Base-by-base conservation (phyloP, 2,797 vertebrate genomes). In the Pogoniulus pusillus region DNA sequence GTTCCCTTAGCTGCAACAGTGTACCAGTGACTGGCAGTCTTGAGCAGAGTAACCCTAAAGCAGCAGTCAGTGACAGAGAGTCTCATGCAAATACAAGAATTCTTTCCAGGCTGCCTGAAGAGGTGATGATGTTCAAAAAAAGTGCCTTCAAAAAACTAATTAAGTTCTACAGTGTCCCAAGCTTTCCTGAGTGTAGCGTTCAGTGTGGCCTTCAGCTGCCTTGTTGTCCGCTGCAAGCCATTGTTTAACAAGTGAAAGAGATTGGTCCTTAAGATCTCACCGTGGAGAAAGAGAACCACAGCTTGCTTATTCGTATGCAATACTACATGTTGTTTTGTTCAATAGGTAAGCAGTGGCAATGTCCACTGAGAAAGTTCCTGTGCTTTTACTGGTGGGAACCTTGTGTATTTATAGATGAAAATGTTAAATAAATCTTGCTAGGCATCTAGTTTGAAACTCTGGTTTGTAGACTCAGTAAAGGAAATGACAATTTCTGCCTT, bases 81-180 rank as follows among this genome's bases (percentile, higher is more conserved):
- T 39, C 95, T 73, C 51, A 29, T 55, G 82, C 82, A 41, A 91
- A 77, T 55, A 82, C 76, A 59, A 96, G 92, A 80, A 85, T 97
- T 55, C 92, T 98, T 86, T 97, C 96, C 12, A 97, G 98, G 66
- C 96, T 98, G 37, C 97, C 98, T 3, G 98, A 98, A 89, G 97
- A 97, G 87, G 96, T 98, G 47, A 96, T 97, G 95, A 84, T 97
- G 75, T 94, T 98, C 86, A 98, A 97, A 80, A 98, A 98, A 94
- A 97, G 97, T 82, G 97, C 97, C 81, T 97, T 98, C 77, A 99
- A 98, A 92, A 99, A 98, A 87, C 97, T 98, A 24, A 98, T 98
- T 78, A 99, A 99, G 96, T 98, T 99, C 93, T 98, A 99, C 96
- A 99, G 98, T 1, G 98, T 99, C n/a, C 99, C 98, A 37, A 98